Conservation (phyloP, 2,113 vertebrate genomes). For the Leucosticte australis region DNA sequence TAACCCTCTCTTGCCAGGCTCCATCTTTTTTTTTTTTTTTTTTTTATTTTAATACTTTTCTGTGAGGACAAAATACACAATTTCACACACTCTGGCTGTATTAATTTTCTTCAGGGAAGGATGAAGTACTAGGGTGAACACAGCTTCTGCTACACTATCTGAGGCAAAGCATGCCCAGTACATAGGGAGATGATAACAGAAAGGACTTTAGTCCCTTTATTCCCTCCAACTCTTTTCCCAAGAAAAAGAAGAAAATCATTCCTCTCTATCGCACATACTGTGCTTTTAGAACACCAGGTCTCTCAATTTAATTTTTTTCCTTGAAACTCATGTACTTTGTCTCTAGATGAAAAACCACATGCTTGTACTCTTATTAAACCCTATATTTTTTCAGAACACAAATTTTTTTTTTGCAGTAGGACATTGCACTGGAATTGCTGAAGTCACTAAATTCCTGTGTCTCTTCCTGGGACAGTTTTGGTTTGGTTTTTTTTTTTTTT, state of each 20-base stretch:
- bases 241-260: neutral
- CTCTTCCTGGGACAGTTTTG: neutral
- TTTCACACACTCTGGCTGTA: neutral
- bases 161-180: neutral
- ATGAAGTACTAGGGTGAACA: neutral
- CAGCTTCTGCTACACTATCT: neutral
- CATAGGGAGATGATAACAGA: neutral
- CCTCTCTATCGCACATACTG: neutral
- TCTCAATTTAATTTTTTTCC: neutral
- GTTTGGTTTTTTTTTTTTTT: neutral
- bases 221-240: neutral
- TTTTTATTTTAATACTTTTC: neutral
- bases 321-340: neutral
- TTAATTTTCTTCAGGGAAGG: neutral
- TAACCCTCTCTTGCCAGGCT: neutral
- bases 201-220: neutral
- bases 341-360: neutral
- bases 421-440: neutral
- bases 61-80: neutral
- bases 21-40: neutral
- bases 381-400: neutral
- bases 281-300: neutral
- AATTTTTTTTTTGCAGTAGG: neutral
- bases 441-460: neutral
- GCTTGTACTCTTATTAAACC: neutral